Base-by-base conservation (phyloP, 1,140 invertebrate species). In the Atta texana region DNA sequence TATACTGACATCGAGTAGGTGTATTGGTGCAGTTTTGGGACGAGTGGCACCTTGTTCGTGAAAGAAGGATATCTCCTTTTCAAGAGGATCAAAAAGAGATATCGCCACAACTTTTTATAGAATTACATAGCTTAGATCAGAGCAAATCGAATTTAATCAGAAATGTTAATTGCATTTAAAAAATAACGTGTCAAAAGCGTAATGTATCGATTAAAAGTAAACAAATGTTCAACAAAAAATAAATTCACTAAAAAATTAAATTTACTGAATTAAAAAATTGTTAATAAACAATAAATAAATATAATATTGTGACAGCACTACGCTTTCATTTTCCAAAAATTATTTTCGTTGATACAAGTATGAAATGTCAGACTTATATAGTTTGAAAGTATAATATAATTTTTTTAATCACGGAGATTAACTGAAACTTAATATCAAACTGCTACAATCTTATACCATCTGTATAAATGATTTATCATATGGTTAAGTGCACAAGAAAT, bases 1-100 rank as follows among this genome's bases (percentile, higher is more conserved):
- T 24, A 44, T 14, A 80, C 6, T 34, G 51, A 85, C 72, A 61
- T 53, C 71, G 53, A 7, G 28, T 21, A 16, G 2, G 12, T 57
- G 59, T 74, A 14, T 59, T 68, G 51, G 68, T 78, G 76, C 68
- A 68, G 53, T 88, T 88, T 75, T 39, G 72, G 81, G 63, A 76
- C 82, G 80, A 69, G 71, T 39, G 71, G 8, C 21, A 28, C n/a
- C 6, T 44, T 5, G 24, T 66, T 31, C 71, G 51, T 14, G 21
- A 7, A 63, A 72, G 34, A n/a, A 31, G 24, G 49, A 44, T 44
- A 31, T 6, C 10, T 49, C 7, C 6, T 21, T 72, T 24, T 72
- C 78, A 44, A 72, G 24, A 61, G 16, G 34, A 31, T 82, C 24
- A 24, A 49, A 59, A 24, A 44, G 3, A 28, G 16, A 28, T 18